Evolutionary conservation across 2,113 vertebrate genomes (phyloP).

Genomic region (Athene cunicularia): DNA sequence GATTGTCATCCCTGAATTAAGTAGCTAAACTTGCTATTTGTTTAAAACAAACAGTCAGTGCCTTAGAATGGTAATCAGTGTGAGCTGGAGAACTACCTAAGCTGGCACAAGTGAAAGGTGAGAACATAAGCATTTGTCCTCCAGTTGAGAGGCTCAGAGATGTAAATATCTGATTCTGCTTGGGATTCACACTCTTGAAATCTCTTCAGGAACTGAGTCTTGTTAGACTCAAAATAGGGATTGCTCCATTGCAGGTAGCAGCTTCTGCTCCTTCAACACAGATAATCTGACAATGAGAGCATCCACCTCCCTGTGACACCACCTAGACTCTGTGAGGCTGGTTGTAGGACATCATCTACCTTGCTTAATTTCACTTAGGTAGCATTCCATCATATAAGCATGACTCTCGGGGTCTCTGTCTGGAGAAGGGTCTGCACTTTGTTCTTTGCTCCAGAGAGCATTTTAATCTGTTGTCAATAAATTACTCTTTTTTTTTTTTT

Average conservation of each 20-base stretch:
- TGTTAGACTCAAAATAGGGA: not conserved
- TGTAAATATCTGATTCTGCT: not conserved
- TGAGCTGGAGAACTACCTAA: not conserved
- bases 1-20: not conserved
- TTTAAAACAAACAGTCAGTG: not conserved
- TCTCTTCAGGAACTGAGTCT: not conserved
- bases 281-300: not conserved
- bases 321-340: not conserved
- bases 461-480: not conserved
- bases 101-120: not conserved
- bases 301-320: not conserved
- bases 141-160: not conserved
- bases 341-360: not conserved
- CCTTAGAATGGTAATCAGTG: not conserved
- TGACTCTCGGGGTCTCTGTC: not conserved
- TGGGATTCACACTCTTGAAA: not conserved
- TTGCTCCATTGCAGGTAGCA: not conserved
- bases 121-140: not conserved
- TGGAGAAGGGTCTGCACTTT: not conserved
- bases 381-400: rapidly evolving
- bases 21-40: not conserved
- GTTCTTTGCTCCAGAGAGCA: not conserved
- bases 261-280: not conserved
- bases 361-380: not conserved
- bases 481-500: not conserved